These are phyloP conservation scores for Pantherophis guttatus DNA, from an alignment of 2,113 vertebrate species.

Conservation along the genomic window DNA sequence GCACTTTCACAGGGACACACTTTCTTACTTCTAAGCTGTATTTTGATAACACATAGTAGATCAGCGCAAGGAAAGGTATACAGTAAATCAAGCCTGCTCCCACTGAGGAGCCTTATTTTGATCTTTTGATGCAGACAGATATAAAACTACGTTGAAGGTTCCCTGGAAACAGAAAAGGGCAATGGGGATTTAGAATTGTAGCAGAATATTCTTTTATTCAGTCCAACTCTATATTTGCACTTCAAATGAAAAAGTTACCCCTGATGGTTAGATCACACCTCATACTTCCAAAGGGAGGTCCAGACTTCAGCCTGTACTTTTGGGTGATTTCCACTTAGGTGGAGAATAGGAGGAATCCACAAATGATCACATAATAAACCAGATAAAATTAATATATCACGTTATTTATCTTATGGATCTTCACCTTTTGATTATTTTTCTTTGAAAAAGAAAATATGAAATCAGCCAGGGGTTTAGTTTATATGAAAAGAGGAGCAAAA, in stretches of 20 bases:
- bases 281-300: not conserved
- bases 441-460: not conserved
- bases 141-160: not conserved
- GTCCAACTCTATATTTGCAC: not conserved
- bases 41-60: not conserved
- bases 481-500: not conserved
- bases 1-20: not conserved
- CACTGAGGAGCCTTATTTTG: not conserved
- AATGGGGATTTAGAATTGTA: not conserved
- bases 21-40: not conserved
- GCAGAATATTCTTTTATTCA: not conserved
- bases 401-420: not conserved
- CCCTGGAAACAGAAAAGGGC: not conserved
- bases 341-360: not conserved
- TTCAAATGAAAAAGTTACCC: not conserved
- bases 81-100: not conserved
- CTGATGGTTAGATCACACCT: not conserved
- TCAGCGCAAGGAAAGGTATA: not conserved
- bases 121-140: not conserved
- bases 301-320: not conserved
- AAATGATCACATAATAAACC: not conserved
- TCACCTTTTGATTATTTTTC: not conserved
- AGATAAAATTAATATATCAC: not conserved
- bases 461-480: not conserved
- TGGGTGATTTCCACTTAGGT: conserved; percentile 3